Evolutionary conservation across 2,888 invertebrate genomes (phyloP), one percentile per base, ranked within the genome.

Genomic region (Melieria omissa): DNA sequence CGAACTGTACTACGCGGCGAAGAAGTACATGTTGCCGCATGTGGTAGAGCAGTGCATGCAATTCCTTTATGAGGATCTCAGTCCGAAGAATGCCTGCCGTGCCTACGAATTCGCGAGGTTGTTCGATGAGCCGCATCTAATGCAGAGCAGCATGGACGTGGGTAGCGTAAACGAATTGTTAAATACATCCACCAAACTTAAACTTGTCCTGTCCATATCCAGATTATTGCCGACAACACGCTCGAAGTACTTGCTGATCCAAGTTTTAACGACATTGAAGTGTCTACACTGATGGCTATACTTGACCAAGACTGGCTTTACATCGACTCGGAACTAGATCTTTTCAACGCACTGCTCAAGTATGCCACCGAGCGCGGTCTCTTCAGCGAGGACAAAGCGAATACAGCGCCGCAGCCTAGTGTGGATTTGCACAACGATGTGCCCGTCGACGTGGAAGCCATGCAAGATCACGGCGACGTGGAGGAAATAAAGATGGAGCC

Each of bases 21-120:
- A 95, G 81, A 95, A 95, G 81, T 95, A 95, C 80, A 93, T 95
- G 93, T 85, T 95, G 70, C 95, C 95, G 0, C 92, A 93, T 84
- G 88, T 95, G 8, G 94, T 95, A 0, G 92, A 94, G 76, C 92
- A 93, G 78, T 95, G 95, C 82, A 95, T 94, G 0, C 90, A 92
- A 75, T 95, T 92, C 81, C 87, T 95, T n/a, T 95, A 95, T 94
- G 92, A 92, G 1, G 87, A 86, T 75, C 71, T 87, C 3, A 85
- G 84, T 72, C 92, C 94, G 0, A 92, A 92, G 80, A 95, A 95
- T 86, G 95, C 94, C 0, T 95, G 95, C 77, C 88, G 95, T 63
- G 95, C 95, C 0, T 95, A 94, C 82, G 95, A 95, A 83, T 95
- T 95, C 88, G 95, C 95, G 0, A 92, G 93, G 76, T 87, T 95